Base-by-base conservation (phyloP, 1,140 invertebrate genomes). In the Daktulosphaira vitifoliae region DNA sequence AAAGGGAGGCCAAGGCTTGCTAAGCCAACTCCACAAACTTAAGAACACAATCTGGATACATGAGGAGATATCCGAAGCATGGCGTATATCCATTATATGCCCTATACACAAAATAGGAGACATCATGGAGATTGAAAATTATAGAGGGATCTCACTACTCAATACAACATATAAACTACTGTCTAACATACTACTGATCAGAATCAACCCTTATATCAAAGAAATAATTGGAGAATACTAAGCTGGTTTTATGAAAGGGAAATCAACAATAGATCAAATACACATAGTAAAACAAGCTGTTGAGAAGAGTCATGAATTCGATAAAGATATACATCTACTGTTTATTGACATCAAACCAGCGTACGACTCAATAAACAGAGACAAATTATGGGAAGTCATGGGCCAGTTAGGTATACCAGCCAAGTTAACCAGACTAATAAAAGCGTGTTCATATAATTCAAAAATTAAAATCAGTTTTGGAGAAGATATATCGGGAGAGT, bases 91-190 rank as follows among this genome's bases (percentile, higher is more conserved):
- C n/a, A 15, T 67, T 13, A 68, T 70, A 65, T 38, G 51, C 26
- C 62, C 68, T 16, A 65, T 69, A 16, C 65, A 33, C 44, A 68
- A 71, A 67, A 66, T 48, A 59, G 70, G 70, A 1, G 65, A 68
- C 51, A 68, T 66, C 46, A 25, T 48, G 44, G 33, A 39, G 5
- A 59, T 26, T n/a, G 54, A 50, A 56, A 54, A 65, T 18, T 68
- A 59, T 16, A 56, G 44, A 44, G 53, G 46, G 9, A 66, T 65
- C 16, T 52, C 65, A 18, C 25, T 66, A 39, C 46, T 66, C 9
- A 66, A 66, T 53, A 39, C 51, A 38, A 18, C 53, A 22, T 68
- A 66, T 25, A 66, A 68, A 68, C 22, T 66, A 46, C 53, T 59
- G 15, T 44, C 52, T 1, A 56, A 18, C 7, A 37, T 68, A 4